Percentiles rank a stretch among this genome's conserved stretches.
Evolutionary conservation across 2,113 vertebrate genomes (phyloP).

Genomic region (Zosterops borbonicus): DNA sequence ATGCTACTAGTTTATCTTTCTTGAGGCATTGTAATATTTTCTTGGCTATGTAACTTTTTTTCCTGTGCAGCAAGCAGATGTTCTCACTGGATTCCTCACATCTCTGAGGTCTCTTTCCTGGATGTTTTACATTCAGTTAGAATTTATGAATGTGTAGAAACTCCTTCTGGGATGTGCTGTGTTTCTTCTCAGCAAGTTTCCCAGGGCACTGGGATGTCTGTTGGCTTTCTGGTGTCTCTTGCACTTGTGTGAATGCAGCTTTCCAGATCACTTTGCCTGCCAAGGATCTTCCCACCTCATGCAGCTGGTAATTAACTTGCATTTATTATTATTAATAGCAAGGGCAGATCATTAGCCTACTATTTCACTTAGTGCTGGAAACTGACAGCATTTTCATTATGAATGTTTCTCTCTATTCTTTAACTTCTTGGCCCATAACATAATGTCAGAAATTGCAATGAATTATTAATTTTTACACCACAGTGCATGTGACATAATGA

Average conservation of each 20-base stretch:
- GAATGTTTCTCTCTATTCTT: not conserved
- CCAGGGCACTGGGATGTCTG: not conserved
- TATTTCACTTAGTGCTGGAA: not conserved
- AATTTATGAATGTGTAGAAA: conserved; percentile 58
- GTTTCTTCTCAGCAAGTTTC: conserved; percentile 43
- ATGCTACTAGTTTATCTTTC: conserved; percentile 37
- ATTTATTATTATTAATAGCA: not conserved
- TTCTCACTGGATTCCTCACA: conserved; percentile 53
- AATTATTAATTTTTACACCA: not conserved
- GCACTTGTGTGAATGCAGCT: not conserved
- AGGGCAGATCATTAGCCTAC: not conserved
- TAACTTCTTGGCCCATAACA: rapidly evolving
- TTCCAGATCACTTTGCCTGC: not conserved
- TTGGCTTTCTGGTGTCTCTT: not conserved
- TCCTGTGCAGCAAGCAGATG: conserved; percentile 25
- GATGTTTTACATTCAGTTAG: conserved; percentile 49
- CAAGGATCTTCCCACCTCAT: not conserved
- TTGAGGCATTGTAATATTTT: conserved; percentile 44
- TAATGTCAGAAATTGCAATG: not conserved
- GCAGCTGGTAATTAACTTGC: not conserved
- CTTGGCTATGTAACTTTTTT: conserved; percentile 37
- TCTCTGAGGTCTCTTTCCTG: conserved; percentile 60
- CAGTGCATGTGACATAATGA: not conserved
- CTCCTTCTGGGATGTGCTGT: conserved; percentile 47
- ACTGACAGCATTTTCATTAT: not conserved